These are phyloP conservation scores for Watsonalla cultraria DNA, from an alignment of 2,888 invertebrate genomes.

Conservation along the genomic window DNA sequence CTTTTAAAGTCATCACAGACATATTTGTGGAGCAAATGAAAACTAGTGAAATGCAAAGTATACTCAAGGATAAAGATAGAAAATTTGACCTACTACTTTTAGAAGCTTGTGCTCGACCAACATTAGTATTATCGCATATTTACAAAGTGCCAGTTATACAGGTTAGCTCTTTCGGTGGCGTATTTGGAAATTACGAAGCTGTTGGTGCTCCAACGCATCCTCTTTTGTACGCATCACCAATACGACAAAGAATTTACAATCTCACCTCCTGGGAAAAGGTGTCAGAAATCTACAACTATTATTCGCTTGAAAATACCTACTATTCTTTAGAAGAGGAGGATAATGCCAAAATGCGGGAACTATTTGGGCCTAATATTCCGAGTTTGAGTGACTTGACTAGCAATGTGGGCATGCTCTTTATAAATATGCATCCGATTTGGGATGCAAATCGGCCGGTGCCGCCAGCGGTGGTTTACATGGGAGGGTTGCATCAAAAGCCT, in stretches of 20 bases:
- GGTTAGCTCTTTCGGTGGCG: constrained; percentile 34
- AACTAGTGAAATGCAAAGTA: constrained; percentile 18
- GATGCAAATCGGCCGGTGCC: constrained; percentile 48
- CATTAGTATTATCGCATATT: constrained; percentile 21
- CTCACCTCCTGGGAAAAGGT: constrained; percentile 26
- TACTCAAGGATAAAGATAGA: constrained; percentile 21
- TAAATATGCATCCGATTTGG: constrained; percentile 53
- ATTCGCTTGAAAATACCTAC: constrained; percentile 4
- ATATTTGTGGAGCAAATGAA: constrained; percentile 15
- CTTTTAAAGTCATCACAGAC: constrained; percentile 1
- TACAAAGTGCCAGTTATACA: constrained; percentile 32
- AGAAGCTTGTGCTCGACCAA: constrained; percentile 24
- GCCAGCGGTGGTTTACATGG: constrained; percentile 50
- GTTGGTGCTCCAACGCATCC: constrained; percentile 35
- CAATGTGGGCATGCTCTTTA: constrained; percentile 46
- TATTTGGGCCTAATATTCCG: constrained; percentile 25
- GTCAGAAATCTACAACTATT: neutral
- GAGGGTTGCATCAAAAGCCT: constrained; percentile 49
- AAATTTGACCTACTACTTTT: constrained; percentile 35
- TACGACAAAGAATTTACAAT: constrained; percentile 22
- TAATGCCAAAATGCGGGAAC: constrained; percentile 15
- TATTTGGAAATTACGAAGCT: constrained; percentile 14
- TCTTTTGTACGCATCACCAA: constrained; percentile 23
- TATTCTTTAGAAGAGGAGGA: constrained; percentile 4
- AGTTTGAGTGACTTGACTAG: constrained; percentile 20